Evolutionary conservation across 2,113 vertebrate species (phyloP), one percentile per base, ranked within the genome.

Genomic region (Tricholaema leucomelas): DNA sequence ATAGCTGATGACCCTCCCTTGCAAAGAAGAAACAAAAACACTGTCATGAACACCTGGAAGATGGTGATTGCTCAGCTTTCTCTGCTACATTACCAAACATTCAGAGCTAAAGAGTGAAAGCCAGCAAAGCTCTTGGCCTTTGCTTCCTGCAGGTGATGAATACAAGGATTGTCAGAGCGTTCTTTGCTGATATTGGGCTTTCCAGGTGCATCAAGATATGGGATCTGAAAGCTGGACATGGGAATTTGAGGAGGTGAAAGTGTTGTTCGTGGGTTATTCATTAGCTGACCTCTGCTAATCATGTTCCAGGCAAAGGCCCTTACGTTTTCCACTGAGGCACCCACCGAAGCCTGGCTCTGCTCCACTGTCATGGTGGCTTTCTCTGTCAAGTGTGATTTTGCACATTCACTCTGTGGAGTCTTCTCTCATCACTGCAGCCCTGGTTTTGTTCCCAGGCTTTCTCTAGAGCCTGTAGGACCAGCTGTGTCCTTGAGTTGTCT

Each of bases 401-500:
- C 90, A 83, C 10, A 0, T 92, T 89, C 67, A 66, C 52, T 93
- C 56, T 76, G 36, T 79, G 55, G 67, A 85, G 64, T 82, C 85
- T 89, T 91, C 85, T 85, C 63, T 93, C 87, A 74, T 56, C 71
- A 63, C 78, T 70, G 63, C 81, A 94, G 44, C 63, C 78, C 75
- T 92, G 82, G 24, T 92, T 94, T 93, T 92, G 79, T 93, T 93
- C 79, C 87, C 64, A 56, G 81, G 67, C 60, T 91, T 96, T 92
- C 90, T 92, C 91, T 60, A 82, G 87, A 95, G 94, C 69, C 81
- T 81, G 59, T 79, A 95, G 84, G 89, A 92, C 91, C 67, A 87
- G 87, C 91, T 93, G 87, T 93, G 93, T 81, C 95, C 95, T 95
- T 95, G 93, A 94, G 87, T 85, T 96, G 60, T 92, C 90, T 92